Conservation (phyloP, 2,797 vertebrate species). For the Lycodopsis pacificus region DNA sequence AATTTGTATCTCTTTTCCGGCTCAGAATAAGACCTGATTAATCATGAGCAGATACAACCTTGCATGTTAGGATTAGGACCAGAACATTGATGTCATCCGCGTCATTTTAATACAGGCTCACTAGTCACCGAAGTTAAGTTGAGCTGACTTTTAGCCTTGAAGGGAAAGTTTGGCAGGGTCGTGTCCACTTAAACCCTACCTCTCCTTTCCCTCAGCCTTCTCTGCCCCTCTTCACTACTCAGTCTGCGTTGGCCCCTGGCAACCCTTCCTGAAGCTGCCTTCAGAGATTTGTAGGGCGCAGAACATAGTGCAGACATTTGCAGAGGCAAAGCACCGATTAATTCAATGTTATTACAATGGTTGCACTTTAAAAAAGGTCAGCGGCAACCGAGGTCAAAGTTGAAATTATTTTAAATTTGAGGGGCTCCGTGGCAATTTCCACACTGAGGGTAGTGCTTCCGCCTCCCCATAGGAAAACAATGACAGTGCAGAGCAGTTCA, state of each 20-base stretch:
- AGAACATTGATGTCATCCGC: neutral
- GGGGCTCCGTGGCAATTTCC: neutral
- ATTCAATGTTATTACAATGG: neutral
- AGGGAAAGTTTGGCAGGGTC: slow-evolving; percentile 46
- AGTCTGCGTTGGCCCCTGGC: slow-evolving; percentile 37
- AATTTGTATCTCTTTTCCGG: neutral
- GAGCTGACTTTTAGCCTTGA: slow-evolving; percentile 6
- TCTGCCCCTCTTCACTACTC: slow-evolving; percentile 38
- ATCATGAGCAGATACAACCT: slow-evolving; percentile 6
- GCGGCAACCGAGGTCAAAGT: neutral
- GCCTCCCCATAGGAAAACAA: neutral
- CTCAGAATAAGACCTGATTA: neutral
- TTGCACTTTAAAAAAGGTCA: neutral
- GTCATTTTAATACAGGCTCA: slow-evolving; percentile 16
- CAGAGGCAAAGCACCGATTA: neutral
- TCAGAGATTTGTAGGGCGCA: neutral
- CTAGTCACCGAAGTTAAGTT: slow-evolving; percentile 18
- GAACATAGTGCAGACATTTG: slow-evolving; percentile 4
- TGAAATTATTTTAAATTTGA: neutral
- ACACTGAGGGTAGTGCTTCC: neutral
- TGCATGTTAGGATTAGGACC: neutral
- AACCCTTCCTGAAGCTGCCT: slow-evolving; percentile 10
- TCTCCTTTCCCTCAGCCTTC: slow-evolving; percentile 29
- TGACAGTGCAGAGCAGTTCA: neutral
- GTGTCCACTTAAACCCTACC: slow-evolving; percentile 44